phyloP scores from a whole-genome alignment of 2,888 invertebrate species.

The Apoda limacodes region DNA sequence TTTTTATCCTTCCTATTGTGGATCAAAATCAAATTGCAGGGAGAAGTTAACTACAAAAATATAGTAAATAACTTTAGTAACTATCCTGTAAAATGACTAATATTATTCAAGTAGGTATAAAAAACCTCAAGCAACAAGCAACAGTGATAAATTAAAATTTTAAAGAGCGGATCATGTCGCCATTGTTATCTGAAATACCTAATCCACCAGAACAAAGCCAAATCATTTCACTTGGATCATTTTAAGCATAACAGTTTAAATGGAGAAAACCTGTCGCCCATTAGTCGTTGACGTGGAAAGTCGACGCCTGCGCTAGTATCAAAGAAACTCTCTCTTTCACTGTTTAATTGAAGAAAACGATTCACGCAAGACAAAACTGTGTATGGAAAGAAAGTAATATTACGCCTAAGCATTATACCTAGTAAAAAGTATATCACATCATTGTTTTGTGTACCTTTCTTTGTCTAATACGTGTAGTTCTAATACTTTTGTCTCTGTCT shows the following conservation, averaged over 20 bases:
- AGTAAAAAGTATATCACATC: slow-evolving; percentile 38
- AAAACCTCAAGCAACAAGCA: no score
- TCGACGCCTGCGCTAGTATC: slow-evolving; percentile 28
- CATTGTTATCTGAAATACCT: no score
- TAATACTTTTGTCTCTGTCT: slow-evolving; percentile 31
- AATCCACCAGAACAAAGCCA: no score
- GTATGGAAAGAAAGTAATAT: slow-evolving; percentile 58
- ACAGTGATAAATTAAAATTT: no score
- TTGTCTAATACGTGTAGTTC: slow-evolving; percentile 23
- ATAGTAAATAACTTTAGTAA: no score
- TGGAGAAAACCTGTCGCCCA: slow-evolving; percentile 51
- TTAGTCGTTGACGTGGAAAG: slow-evolving; percentile 50
- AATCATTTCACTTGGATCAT: slow-evolving; percentile 44
- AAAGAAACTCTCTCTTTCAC: slow-evolving; percentile 57
- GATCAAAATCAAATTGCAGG: no score
- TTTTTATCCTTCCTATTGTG: no score
- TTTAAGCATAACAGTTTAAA: slow-evolving; percentile 48
- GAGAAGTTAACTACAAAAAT: no score
- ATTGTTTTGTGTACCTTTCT: slow-evolving; percentile 47
- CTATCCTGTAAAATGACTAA: no score
- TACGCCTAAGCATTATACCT: slow-evolving; percentile 37
- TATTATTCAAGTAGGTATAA: no score
- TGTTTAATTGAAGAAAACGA: slow-evolving; percentile 49
- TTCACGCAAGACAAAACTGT: slow-evolving; percentile 39
- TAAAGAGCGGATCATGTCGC: no score